Evolutionary conservation across 2,113 vertebrate species (phyloP).

Genomic region (Amblyornis subalaris): DNA sequence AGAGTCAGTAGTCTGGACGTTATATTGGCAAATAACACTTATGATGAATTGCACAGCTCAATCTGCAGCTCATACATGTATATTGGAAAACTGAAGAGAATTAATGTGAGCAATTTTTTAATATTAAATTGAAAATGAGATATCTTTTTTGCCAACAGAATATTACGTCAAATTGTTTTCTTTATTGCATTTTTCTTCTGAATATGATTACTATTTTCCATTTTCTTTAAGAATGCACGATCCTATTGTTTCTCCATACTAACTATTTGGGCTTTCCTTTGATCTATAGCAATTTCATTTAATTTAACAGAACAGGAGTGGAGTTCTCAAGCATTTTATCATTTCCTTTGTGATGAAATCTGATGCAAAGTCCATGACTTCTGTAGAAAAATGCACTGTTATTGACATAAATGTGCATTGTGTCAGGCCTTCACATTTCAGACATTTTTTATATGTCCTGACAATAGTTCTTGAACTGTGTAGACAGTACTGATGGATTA

Average conservation of each 20-base stretch:
- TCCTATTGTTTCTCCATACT: conserved; percentile 39
- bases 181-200: conserved; percentile 61
- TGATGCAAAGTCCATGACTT: conserved; percentile 49
- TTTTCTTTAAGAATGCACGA: conserved; percentile 55
- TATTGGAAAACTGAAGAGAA: conserved; percentile 63
- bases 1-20: conserved; percentile 40
- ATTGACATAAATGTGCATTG: conserved; percentile 60
- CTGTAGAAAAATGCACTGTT: conserved; percentile 34
- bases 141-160: conserved; percentile 63
- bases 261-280: conserved; percentile 32
- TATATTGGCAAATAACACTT: conserved; percentile 58
- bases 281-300: conserved; percentile 55
- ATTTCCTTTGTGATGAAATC: conserved; percentile 54
- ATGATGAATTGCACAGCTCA: conserved; percentile 62
- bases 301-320: conserved; percentile 45
- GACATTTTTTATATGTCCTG: conserved; percentile 39
- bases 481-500: conserved; percentile 57
- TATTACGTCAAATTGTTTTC: conserved; percentile 61
- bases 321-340: conserved; percentile 51
- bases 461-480: conserved; percentile 55
- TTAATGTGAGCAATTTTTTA: conserved; percentile 67
- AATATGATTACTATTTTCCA: conserved; percentile 52
- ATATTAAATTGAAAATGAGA: conserved; percentile 66
- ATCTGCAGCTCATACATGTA: conserved; percentile 65
- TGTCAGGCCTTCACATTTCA: conserved; percentile 44